Evolutionary conservation across 2,888 invertebrate genomes (phyloP), one percentile per base, ranked within the genome.

Genomic region (Drosophila nr. fundita): DNA sequence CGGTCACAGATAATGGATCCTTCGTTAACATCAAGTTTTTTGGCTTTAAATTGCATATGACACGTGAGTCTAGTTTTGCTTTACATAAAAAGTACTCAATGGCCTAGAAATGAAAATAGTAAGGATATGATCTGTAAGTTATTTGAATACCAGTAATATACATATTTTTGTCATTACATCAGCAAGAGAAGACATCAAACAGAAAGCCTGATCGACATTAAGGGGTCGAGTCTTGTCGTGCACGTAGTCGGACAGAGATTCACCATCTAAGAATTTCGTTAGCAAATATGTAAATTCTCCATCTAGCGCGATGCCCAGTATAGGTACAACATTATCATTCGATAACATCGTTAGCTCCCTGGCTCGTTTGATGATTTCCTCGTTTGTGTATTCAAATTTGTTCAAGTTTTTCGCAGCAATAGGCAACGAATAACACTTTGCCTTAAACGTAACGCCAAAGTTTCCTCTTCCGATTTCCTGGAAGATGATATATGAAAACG

Each of bases 1-100:
- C 1, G 30, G 27, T 30, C 8, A 30, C 8, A 30, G 0, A 10
- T 8, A 0, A n/a, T 1, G 4, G 0, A 4, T 4, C 0, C 4
- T 8, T 0, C 18, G 0, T 0, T 11, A 66, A 27, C 10, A 34
- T 38, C 42, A 66, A 10, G 29, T 66, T 66, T 5, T 63, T 29
- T 10, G 66, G 24, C 13, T 36, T 52, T 13, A 66, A 45, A n/a
- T 34, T 45, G 13, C 32, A 42, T 1, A 45, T 18, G 7, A 30
- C 6, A 5, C 27, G 13, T 15, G 29, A 11, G 6, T 29, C 36
- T 30, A 57, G 13, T 6, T 21, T 5, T 11, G 4, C 7, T 1
- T 21, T 1, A 4, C n/a, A 24, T 21, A 38, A 24, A 21, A 66
- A 21, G 7, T 40, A 10, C 0, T 11, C 0, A 21, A 63, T 18